Base-by-base conservation (phyloP, 2,888 invertebrate genomes). In the Lordiphosa andalusiaca region DNA sequence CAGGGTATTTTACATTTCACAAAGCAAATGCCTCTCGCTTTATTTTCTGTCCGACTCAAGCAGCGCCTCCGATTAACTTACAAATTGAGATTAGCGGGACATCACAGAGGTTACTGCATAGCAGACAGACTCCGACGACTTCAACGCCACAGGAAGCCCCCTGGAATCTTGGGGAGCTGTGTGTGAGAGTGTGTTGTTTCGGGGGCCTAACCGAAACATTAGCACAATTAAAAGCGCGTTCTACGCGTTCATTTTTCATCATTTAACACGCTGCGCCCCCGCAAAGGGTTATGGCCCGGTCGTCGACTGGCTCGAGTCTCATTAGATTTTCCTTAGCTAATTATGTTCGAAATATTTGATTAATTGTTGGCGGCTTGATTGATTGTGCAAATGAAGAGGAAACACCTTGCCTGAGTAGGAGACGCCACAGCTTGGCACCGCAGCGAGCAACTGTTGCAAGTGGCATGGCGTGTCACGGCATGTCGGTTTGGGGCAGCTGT, bases 61-160 rank as follows among this genome's bases (percentile, higher is more conserved):
- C 77, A 69, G 71, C 73, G 73, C 71, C 85, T 76, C 73, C 87
- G 84, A 86, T 84, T 82, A 83, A 84, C 85, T 74, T 83, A 85
- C 86, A 87, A 87, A 87, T 87, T 87, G 81, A 83, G 77, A 77
- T 80, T 87, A 80, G 87, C 87, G 87, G 87, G 87, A 87, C 83
- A 86, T 85, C 87, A 67, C 59, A 54, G 55, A 60, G 63, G 66
- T 69, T 67, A 70, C 76, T 56, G 48, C 55, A 52, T 38, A 39
- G 58, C 60, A 55, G 49, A 53, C 62, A 47, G 50, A 35, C 53
- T 33, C 33, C 36, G 33, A 37, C 39, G 44, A 13, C 56, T 59
- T 57, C 42, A 56, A 56, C 70, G 61, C 78, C 63, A 65, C 73
- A 71, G 80, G 73, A 77, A 77, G 69, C 73, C 68, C 69, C 71